Conservation (phyloP, 2,888 invertebrate species). For the Zaprionus bogoriensis region DNA sequence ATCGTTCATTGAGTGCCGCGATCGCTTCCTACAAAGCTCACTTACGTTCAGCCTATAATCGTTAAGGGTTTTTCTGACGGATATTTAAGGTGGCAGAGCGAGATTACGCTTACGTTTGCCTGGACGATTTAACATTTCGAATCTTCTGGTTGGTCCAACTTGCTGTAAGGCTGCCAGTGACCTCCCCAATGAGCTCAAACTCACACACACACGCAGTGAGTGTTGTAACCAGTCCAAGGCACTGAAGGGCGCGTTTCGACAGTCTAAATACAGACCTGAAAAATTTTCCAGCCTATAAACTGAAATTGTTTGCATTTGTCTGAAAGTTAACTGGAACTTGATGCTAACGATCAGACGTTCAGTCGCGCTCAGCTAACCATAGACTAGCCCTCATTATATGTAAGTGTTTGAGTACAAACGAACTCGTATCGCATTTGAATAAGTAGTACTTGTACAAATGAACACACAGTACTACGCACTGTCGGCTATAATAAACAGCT, state of each 20-base stretch:
- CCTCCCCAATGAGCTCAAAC: not conserved
- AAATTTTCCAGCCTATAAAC: slow-evolving; percentile 47
- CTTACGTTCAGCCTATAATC: slow-evolving; percentile 24
- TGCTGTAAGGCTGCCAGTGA: slow-evolving; percentile 2
- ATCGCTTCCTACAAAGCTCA: slow-evolving; percentile 61
- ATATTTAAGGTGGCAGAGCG: slow-evolving; percentile 44
- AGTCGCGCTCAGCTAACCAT: slow-evolving; percentile 41
- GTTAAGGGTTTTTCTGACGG: slow-evolving; percentile 57
- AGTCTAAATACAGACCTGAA: slow-evolving; percentile 32
- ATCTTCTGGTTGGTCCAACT: not conserved
- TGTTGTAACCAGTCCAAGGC: not conserved
- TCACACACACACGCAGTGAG: no score
- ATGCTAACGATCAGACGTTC: slow-evolving; percentile 21
- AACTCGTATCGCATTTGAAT: not conserved
- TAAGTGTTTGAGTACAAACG: slow-evolving; percentile 1
- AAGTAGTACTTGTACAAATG: slow-evolving; percentile 13
- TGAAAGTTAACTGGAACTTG: slow-evolving; percentile 12
- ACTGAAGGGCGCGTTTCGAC: slow-evolving; percentile 32
- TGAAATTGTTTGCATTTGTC: slow-evolving; percentile 49
- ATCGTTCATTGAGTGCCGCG: slow-evolving; percentile 22
- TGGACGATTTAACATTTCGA: slow-evolving; percentile 30
- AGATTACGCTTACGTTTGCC: slow-evolving; percentile 16
- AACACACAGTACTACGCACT: slow-evolving; percentile 18
- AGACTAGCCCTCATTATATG: slow-evolving; percentile 9
- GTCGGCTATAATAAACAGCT: slow-evolving; percentile 2